Evolutionary conservation across 2,888 invertebrate species (phyloP), one percentile per base, ranked within the genome.

Genomic region (Sarcophaga subvicina): DNA sequence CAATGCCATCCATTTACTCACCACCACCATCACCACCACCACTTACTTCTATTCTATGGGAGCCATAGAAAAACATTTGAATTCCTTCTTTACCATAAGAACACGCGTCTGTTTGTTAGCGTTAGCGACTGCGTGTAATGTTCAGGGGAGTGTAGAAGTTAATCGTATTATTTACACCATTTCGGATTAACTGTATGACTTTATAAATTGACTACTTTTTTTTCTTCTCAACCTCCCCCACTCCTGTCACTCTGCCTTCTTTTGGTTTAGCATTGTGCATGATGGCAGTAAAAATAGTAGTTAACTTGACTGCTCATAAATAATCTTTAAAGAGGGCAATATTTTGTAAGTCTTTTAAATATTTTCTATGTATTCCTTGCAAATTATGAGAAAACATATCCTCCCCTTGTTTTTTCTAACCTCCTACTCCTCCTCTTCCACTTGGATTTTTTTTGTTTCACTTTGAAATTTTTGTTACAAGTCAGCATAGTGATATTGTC

Each of bases 131-230:
- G 22, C 79, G 62, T 79, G 81, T 76, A 37, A 37, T 37, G 76
- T 54, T 54, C 70, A 84, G 76, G 87, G 87, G 87, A 84, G 87
- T 87, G 81, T 84, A 84, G 76, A 79, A 87, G 84, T 92, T 93
- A 93, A 93, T 93, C 93, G 93, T 91, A 93, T 93, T 93, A 93
- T 93, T 93, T 93, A 93, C 93, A 93, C 92, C 93, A 93, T 92
- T 90, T 90, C 90, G 93, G 93, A 93, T 93, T 93, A 91, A 90
- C 89, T 90, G 87, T 90, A 92, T 93, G 93, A 93, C 92, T 93
- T 91, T 87, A 80, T 80, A 80, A 85, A 80, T 67, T 85, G 66
- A 71, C 71, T 80, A 54, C 77, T 72, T 72, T 81, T 81, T 78
- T 27, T 79, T 62, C 62, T 71, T 6, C 70, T 49, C 64, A 14